Conservation (phyloP, 2,888 invertebrate genomes). For the Oscheius onirici region DNA sequence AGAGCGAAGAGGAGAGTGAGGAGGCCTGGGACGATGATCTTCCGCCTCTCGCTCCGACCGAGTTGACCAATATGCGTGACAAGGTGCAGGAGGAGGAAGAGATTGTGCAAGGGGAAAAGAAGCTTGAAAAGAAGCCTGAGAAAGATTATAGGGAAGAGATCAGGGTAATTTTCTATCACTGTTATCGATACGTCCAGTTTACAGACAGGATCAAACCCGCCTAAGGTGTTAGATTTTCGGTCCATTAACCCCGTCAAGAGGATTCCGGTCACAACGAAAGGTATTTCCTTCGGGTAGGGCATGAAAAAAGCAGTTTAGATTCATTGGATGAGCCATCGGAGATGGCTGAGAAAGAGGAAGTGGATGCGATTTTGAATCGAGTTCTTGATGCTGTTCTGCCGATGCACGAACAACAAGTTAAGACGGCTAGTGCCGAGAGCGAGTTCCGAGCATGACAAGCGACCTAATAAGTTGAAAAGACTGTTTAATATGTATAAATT, state of each 20-base stretch:
- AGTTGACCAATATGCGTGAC: neutral
- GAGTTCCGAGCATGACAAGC: constrained; percentile 12
- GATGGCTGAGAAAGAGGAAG: neutral
- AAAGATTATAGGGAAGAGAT: neutral
- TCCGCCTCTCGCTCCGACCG: neutral
- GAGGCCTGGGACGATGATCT: constrained; percentile 2
- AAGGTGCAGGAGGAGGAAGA: constrained; percentile 7
- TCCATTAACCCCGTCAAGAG: constrained; percentile 19
- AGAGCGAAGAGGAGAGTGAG: neutral
- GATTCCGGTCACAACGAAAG: neutral
- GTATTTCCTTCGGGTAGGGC: neutral
- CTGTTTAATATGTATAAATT: no score
- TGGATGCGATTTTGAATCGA: constrained; percentile 17
- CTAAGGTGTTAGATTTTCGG: constrained; percentile 31
- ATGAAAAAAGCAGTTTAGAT: neutral
- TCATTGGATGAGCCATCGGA: neutral
- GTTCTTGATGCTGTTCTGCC: constrained; percentile 31
- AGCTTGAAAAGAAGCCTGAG: neutral
- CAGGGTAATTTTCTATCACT: neutral
- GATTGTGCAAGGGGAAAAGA: neutral
- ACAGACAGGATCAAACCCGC: constrained; percentile 20
- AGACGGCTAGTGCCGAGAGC: neutral
- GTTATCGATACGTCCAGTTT: neutral
- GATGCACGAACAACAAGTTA: neutral
- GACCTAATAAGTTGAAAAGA: no score